Conservation (phyloP, 2,888 invertebrate genomes). For the Callyntrura guangdongensis region DNA sequence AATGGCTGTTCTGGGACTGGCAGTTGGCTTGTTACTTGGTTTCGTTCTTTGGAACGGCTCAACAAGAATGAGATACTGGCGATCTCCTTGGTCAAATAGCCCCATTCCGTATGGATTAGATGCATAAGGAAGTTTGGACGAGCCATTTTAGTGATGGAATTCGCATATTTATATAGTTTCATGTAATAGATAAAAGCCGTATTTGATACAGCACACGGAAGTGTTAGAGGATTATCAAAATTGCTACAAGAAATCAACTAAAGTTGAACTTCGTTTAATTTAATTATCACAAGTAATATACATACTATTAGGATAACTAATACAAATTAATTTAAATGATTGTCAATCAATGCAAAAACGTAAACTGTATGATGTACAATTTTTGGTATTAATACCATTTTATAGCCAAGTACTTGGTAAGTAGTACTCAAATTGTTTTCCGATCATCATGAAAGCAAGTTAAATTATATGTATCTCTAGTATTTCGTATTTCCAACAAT, state of each 20-base stretch:
- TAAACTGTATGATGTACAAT: neutral
- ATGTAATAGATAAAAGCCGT: neutral
- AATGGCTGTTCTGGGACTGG: slow-evolving; percentile 86
- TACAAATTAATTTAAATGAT: neutral
- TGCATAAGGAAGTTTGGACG: too few species aligned
- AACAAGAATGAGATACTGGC: slow-evolving; percentile 85
- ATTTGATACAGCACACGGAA: neutral
- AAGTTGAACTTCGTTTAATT: neutral
- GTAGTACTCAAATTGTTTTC: too few species aligned
- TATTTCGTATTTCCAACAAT: too few species aligned
- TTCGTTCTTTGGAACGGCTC: slow-evolving; percentile 86
- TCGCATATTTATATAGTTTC: too few species aligned
- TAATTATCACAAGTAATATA: neutral
- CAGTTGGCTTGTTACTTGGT: slow-evolving; percentile 85
- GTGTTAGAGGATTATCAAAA: neutral
- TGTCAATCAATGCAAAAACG: neutral
- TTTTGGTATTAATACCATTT: too few species aligned
- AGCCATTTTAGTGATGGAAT: too few species aligned
- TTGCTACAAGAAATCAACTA: neutral
- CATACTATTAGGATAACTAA: neutral
- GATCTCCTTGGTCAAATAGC: slow-evolving; percentile 82
- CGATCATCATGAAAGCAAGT: too few species aligned
- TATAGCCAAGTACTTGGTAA: neutral
- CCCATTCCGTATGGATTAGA: slow-evolving; percentile 84
- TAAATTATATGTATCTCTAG: too few species aligned